Base-by-base conservation (phyloP, 1,140 invertebrate species). In the Bombus vancouverensis region DNA sequence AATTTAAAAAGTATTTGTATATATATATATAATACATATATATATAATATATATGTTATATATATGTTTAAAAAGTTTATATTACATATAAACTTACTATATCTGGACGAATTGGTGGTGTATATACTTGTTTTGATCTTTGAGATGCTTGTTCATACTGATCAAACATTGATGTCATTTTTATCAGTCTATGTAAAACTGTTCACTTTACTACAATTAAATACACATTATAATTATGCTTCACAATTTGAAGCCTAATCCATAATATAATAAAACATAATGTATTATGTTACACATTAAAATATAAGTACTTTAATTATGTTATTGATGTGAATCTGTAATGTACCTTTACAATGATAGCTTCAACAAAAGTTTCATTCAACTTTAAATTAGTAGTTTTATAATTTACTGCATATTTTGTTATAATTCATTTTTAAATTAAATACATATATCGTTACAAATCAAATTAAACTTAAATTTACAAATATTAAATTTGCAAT, bases 121-220 rank as follows among this genome's bases (percentile, higher is more conserved):
- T 93, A 91, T 87, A 92, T 82, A 89, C 79, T 88, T 94, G 92
- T 71, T 94, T 95, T 10, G 94, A 93, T 53, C 94, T 94, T 88
- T 97, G 97, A n/a, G 96, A 96, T 39, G 96, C 97, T 92, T 97
- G 96, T 89, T 97, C 97, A 92, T 97, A 97, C 94, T 98, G 97
- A 93, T 98, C 97, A 83, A 98, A 96, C 91, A 98, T 96, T 22
- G 97, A 97, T 86, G 97, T 96, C 97, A 97, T 98, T 88, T 28
- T 84, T 94, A 62, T 32, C 59, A 28, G 44, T 70, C 73, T 72
- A 62, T 62, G 71, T 79, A 37, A 53, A 44, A 65, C n/a, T 32
- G 9, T 57, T 68, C 1, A 32, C 71, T 68, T 18, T 18, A 37
- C 47, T 53, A 28, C 34, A 39, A 72, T 47, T 22, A 62, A 62